A percentile compares a stretch with the other conserved stretches of the same genome.
These are phyloP conservation scores for Coboldia fuscipes DNA, from an alignment of 1,140 invertebrate genomes.

Conservation along the genomic window DNA sequence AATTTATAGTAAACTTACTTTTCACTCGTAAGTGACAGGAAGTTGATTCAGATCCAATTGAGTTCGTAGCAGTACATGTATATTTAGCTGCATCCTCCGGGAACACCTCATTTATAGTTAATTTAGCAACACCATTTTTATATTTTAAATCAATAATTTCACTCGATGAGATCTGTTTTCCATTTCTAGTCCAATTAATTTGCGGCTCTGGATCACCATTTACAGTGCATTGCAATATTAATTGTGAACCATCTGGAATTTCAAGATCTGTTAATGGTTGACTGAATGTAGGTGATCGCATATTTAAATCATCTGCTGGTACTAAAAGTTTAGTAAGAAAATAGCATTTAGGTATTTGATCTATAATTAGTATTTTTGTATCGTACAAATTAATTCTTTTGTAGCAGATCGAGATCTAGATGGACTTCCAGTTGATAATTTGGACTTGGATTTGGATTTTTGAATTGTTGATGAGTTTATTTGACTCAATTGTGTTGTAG, in stretches of 20 bases:
- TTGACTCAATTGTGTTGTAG: background rate
- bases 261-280: constrained; percentile 41
- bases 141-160: constrained; percentile 82
- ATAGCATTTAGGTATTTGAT: constrained; percentile 3
- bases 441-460: constrained; percentile 4
- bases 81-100: constrained; percentile 85
- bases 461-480: background rate
- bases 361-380: constrained; percentile 1
- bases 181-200: constrained; percentile 58
- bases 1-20: constrained; percentile 32
- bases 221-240: constrained; percentile 56
- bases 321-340: constrained; percentile 23
- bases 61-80: constrained; percentile 74
- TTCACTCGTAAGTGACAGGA: constrained; percentile 63
- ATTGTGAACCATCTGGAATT: constrained; percentile 60
- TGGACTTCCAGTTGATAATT: constrained; percentile 29
- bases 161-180: constrained; percentile 46
- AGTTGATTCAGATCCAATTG: constrained; percentile 60
- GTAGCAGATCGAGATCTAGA: constrained; percentile 69
- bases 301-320: constrained; percentile 61
- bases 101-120: constrained; percentile 78
- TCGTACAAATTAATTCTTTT: constrained; percentile 71
- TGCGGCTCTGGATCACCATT: constrained; percentile 81
- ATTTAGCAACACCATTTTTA: constrained; percentile 61
- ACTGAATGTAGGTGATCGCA: constrained; percentile 66